Percentiles rank a stretch among this genome's conserved stretches.
phyloP scores from a whole-genome alignment of 2,113 vertebrate species.

The Perca schrenkii region DNA sequence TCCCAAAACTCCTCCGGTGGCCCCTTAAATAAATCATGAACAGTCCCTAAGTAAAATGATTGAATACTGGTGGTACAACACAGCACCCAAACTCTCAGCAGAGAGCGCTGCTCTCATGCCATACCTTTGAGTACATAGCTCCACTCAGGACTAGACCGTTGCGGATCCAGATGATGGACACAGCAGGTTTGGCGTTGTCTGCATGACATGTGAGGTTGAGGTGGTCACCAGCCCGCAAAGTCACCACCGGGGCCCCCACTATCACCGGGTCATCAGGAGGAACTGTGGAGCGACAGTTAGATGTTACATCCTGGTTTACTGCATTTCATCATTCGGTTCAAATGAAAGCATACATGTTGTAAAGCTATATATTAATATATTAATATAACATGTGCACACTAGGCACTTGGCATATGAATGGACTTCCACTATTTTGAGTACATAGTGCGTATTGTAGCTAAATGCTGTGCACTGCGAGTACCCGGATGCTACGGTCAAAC shows the following conservation, averaged over 20 bases:
- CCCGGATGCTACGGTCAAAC: too few species aligned
- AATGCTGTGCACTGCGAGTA: too few species aligned
- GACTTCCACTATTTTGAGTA: too few species aligned
- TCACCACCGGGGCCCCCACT: constrained; percentile 90
- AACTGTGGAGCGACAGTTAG: constrained; percentile 78
- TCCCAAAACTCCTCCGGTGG: too few species aligned
- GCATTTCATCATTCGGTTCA: too few species aligned
- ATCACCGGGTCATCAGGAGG: constrained; percentile 93
- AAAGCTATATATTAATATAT: not conserved
- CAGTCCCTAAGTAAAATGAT: too few species aligned
- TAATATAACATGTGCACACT: too few species aligned
- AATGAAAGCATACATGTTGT: not conserved
- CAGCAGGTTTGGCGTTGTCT: constrained; percentile 92
- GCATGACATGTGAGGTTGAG: constrained; percentile 94
- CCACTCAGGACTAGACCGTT: constrained; percentile 91
- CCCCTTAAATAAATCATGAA: too few species aligned
- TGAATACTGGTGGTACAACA: not conserved
- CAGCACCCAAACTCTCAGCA: not conserved
- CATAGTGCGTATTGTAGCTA: too few species aligned
- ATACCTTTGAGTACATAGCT: constrained; percentile 86
- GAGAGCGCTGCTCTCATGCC: not conserved
- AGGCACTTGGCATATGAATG: too few species aligned
- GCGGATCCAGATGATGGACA: constrained; percentile 92
- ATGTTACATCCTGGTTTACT: not conserved
- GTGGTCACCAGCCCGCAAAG: constrained; percentile 90